These are phyloP conservation scores for Xylota sylvarum DNA, from an alignment of 2,888 invertebrate species.

Conservation along the genomic window DNA sequence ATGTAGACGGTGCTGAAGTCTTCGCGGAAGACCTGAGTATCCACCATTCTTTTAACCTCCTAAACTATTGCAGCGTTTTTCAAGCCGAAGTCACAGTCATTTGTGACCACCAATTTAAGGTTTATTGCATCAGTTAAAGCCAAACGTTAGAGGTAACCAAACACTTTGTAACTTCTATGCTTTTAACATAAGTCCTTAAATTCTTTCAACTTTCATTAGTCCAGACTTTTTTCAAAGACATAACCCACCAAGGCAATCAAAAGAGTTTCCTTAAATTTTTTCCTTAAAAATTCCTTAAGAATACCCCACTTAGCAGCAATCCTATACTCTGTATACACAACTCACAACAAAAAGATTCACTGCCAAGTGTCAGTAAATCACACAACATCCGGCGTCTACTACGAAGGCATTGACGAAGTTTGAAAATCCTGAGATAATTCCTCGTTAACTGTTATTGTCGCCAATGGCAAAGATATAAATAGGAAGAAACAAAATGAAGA, in stretches of 20 bases:
- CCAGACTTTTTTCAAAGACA: neutral
- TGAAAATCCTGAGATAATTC: slow-evolving; percentile 58
- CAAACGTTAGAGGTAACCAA: too few species aligned
- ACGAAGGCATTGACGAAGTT: slow-evolving; percentile 26
- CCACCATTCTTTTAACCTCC: too few species aligned
- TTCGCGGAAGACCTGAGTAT: too few species aligned
- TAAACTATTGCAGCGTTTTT: too few species aligned
- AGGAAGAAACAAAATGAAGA: slow-evolving; percentile 16
- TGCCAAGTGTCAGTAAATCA: slow-evolving; percentile 44
- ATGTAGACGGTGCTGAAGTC: too few species aligned
- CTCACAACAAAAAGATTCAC: slow-evolving; percentile 5
- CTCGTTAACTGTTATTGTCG: slow-evolving; percentile 70
- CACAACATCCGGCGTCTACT: slow-evolving; percentile 26
- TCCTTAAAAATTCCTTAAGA: neutral
- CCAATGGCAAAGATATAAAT: slow-evolving; percentile 14
- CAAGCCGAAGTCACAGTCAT: too few species aligned
- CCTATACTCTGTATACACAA: neutral
- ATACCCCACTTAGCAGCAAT: neutral
- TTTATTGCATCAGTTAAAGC: too few species aligned
- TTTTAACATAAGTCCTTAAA: too few species aligned
- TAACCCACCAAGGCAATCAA: neutral
- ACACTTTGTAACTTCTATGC: too few species aligned
- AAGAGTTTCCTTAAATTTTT: neutral
- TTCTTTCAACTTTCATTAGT: too few species aligned
- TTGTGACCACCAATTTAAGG: too few species aligned